Percentiles rank a stretch among this genome's conserved stretches.
phyloP scores from a whole-genome alignment of 2,888 invertebrate genomes.

The Trichopria drosophilae region DNA sequence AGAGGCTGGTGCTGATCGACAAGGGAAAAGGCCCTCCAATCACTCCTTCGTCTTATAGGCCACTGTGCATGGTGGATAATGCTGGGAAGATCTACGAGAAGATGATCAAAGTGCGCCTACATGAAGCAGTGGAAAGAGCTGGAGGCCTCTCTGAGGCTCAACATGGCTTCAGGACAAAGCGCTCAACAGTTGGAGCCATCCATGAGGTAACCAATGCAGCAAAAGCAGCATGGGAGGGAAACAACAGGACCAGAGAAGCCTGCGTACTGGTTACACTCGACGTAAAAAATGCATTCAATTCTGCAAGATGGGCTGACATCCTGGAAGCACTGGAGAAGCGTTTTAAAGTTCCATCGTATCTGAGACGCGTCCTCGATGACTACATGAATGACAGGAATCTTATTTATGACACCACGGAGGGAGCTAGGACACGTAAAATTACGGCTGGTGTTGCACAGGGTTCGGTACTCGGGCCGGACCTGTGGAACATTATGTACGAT shows the following conservation, averaged over 20 bases:
- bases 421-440: neutral
- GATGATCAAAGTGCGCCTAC: slow-evolving; percentile 37
- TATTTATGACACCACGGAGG: slow-evolving; percentile 21
- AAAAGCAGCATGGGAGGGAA: neutral
- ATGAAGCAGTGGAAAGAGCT: slow-evolving; percentile 24
- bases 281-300: slow-evolving; percentile 30
- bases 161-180: slow-evolving; percentile 25
- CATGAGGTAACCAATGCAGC: slow-evolving; percentile 13
- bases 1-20: slow-evolving; percentile 28
- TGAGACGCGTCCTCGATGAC: slow-evolving; percentile 24
- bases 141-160: slow-evolving; percentile 15
- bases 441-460: slow-evolving; percentile 14
- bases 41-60: slow-evolving; percentile 33
- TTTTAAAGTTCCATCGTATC: slow-evolving; percentile 32
- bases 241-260: neutral
- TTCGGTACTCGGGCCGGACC: slow-evolving; percentile 27
- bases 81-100: slow-evolving; percentile 42
- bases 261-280: slow-evolving; percentile 9
- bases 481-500: slow-evolving; percentile 34
- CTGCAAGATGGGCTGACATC: slow-evolving; percentile 30
- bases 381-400: slow-evolving; percentile 29
- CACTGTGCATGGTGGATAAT: slow-evolving; percentile 40
- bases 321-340: slow-evolving; percentile 26
- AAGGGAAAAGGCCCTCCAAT: slow-evolving; percentile 23
- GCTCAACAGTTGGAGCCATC: slow-evolving; percentile 33